Percentiles rank a stretch among this genome's conserved stretches.
Conservation (phyloP, 2,797 vertebrate genomes). For the Staurois parvus region DNA sequence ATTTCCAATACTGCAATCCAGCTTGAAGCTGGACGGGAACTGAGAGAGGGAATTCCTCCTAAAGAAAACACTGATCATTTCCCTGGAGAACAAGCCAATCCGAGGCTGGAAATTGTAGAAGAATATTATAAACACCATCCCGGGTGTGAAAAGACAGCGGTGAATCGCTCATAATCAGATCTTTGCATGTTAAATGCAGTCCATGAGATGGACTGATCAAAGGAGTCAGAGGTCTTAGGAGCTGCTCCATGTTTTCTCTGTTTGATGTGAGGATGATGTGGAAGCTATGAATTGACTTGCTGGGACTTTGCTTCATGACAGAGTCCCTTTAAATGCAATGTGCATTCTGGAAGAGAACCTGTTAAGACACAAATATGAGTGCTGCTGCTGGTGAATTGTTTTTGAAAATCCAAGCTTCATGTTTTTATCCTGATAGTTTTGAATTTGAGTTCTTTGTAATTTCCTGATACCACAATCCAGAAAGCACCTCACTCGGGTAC, state of each 20-base stretch:
- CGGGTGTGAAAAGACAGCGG: neutral
- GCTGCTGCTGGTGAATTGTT: too few relatives aligned
- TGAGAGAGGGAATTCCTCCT: neutral
- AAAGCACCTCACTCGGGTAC: too few relatives aligned
- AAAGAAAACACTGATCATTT: neutral
- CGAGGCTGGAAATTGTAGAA: neutral
- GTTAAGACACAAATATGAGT: too few relatives aligned
- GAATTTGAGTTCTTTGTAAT: too few relatives aligned
- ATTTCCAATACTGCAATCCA: constrained; percentile 7
- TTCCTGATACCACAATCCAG: too few relatives aligned
- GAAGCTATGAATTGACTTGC: neutral
- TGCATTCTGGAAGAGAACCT: too few relatives aligned
- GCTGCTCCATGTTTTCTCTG: neutral
- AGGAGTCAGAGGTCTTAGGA: neutral
- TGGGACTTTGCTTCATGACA: neutral
- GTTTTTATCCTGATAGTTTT: too few relatives aligned
- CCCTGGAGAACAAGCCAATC: neutral
- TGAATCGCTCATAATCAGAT: constrained; percentile 16
- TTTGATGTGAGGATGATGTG: neutral
- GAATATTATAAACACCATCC: neutral
- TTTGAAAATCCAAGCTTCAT: too few relatives aligned
- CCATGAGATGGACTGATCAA: neutral
- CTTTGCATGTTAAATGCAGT: neutral
- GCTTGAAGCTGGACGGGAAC: neutral
- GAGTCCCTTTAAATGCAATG: too few relatives aligned